Evolutionary conservation across 1,140 invertebrate species (phyloP).

Genomic region (Oryzaephilus surinamensis): DNA sequence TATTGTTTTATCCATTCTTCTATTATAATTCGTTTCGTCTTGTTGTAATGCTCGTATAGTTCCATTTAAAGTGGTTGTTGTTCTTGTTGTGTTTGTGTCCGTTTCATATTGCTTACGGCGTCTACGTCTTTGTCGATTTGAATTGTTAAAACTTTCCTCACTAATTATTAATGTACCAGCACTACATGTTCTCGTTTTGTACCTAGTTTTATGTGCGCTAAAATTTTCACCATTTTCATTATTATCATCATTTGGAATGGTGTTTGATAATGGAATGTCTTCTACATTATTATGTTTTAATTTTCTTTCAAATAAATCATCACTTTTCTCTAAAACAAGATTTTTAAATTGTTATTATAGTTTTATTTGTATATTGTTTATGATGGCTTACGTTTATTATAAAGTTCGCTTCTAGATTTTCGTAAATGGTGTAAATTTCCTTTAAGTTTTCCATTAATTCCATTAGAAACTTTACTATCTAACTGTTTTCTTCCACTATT

Average conservation of each 20-base stretch:
- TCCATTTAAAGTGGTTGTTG: background rate
- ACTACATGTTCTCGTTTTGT: constrained; percentile 38
- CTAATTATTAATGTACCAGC: constrained; percentile 40
- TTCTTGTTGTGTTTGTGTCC: background rate
- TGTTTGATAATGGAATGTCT: constrained; percentile 18
- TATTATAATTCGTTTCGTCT: no score
- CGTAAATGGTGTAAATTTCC: background rate
- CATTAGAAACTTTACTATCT: no score
- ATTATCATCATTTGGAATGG: background rate
- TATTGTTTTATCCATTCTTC: no score
- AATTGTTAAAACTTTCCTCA: constrained; percentile 37
- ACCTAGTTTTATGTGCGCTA: constrained; percentile 12
- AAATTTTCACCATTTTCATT: background rate
- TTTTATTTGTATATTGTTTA: background rate
- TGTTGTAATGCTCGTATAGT: background rate
- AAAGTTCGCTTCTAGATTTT: background rate
- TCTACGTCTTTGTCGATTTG: constrained; percentile 19
- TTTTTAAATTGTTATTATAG: constrained; percentile 5
- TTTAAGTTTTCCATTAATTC: background rate
- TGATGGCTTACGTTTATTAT: background rate
- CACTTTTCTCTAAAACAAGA: no score
- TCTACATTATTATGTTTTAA: constrained; percentile 21
- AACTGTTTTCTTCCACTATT: no score
- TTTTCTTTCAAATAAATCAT: constrained; percentile 22
- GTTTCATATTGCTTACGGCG: constrained; percentile 9